A percentile compares a stretch with the other conserved stretches of the same genome.
These are phyloP conservation scores for Labroides dimidiatus DNA, from an alignment of 2,797 vertebrate genomes.

Conservation along the genomic window DNA sequence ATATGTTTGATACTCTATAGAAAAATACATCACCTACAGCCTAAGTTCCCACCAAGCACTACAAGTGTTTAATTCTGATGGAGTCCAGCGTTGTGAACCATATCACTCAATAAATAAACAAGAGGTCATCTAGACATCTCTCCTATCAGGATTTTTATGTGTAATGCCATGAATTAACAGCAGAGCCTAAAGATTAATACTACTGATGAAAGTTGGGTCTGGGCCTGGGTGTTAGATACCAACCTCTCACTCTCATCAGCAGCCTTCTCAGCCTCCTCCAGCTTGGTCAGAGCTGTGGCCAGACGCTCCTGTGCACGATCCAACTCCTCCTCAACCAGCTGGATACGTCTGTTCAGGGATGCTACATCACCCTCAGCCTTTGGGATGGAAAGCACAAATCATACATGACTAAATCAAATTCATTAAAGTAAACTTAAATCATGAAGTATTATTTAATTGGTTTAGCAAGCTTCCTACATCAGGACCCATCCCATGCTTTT, in stretches of 20 bases:
- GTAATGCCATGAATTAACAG: neutral
- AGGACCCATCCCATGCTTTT: constrained; percentile 7
- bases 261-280: constrained; percentile 99
- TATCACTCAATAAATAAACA: too few species aligned
- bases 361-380: constrained; percentile 98
- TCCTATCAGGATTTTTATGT: neutral
- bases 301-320: constrained; percentile 99
- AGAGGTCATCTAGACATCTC: too few species aligned
- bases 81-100: too few species aligned
- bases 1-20: too few species aligned
- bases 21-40: too few species aligned
- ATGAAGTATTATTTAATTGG: neutral
- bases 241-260: constrained; percentile 99
- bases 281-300: constrained; percentile 96
- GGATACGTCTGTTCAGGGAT: constrained; percentile 99
- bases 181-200: neutral
- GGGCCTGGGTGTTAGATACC: constrained; percentile 36
- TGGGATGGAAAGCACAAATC: constrained; percentile 27
- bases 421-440: neutral
- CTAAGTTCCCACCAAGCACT: too few species aligned
- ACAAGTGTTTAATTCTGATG: too few species aligned
- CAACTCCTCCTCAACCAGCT: constrained; percentile 99
- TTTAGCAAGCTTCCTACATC: constrained; percentile 2
- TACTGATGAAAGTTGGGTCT: neutral
- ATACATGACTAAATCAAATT: neutral